Evolutionary conservation across 2,888 invertebrate genomes (phyloP).

Genomic region (Pteria penguin): DNA sequence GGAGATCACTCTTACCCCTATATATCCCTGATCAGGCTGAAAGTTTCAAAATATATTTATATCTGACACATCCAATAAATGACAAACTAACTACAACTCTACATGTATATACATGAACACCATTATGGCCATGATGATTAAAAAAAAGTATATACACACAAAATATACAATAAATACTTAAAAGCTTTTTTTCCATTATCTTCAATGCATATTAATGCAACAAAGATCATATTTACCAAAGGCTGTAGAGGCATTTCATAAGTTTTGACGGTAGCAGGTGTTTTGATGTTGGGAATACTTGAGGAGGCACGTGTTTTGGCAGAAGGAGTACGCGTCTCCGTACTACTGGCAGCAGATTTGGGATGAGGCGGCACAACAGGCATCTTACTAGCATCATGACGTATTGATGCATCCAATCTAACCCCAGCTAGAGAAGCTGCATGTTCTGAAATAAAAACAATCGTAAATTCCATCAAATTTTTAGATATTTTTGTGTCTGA

Average conservation of each 20-base stretch:
- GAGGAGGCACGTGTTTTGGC: conserved; percentile 63
- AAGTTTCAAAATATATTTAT: no score
- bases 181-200: no score
- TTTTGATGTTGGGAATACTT: conserved; percentile 59
- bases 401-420: conserved; percentile 59
- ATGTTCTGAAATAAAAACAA: conserved; percentile 50
- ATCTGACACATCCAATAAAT: no score
- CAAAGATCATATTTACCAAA: no score
- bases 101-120: no score
- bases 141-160: no score
- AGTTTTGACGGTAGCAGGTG: conserved; percentile 73
- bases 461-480: no score
- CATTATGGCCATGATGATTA: no score
- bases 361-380: conserved; percentile 63
- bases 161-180: no score
- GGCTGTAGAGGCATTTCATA: conserved; percentile 77
- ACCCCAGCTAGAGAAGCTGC: conserved; percentile 60
- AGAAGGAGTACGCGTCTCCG: conserved; percentile 62
- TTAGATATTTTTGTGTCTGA: no score
- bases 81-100: neutral
- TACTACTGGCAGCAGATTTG: conserved; percentile 51
- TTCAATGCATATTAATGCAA: no score
- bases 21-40: neutral
- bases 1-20: neutral
- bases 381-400: conserved; percentile 52